phyloP scores from a whole-genome alignment of 2,113 vertebrate species.

The Gavialis gangeticus region DNA sequence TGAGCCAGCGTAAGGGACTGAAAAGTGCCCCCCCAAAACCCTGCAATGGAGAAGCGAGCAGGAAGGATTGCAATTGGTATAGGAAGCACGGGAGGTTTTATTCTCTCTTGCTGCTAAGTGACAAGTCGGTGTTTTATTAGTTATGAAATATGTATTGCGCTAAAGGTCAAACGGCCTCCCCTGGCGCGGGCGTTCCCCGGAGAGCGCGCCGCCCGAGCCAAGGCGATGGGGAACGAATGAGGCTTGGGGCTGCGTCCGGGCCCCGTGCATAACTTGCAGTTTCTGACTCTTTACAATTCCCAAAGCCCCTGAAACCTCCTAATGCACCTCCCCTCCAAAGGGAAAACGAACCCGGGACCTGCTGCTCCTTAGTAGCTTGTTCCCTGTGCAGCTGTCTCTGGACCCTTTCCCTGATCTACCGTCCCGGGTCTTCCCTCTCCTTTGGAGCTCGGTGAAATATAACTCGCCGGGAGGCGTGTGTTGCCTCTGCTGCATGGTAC shows the following conservation, averaged over 20 bases:
- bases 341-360: too few species aligned
- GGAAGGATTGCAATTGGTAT: fast-evolving
- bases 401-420: not conserved
- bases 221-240: fast-evolving
- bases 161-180: not conserved
- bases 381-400: too few species aligned
- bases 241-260: not conserved
- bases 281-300: fast-evolving
- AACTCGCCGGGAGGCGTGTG: not conserved
- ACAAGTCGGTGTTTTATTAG: not conserved
- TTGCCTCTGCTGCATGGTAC: not conserved
- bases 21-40: fast-evolving
- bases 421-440: not conserved
- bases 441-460: not conserved
- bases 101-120: fast-evolving
- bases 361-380: too few species aligned
- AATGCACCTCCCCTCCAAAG: too few species aligned
- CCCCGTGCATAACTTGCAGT: fast-evolving
- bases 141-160: not conserved
- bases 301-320: too few species aligned
- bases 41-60: fast-evolving
- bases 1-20: not conserved
- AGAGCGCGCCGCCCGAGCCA: fast-evolving
- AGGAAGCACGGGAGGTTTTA: fast-evolving
- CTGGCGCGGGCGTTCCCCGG: not conserved